Evolutionary conservation across 2,888 invertebrate species (phyloP), one percentile per base, ranked within the genome.

Genomic region (Ptilodon capucinus): DNA sequence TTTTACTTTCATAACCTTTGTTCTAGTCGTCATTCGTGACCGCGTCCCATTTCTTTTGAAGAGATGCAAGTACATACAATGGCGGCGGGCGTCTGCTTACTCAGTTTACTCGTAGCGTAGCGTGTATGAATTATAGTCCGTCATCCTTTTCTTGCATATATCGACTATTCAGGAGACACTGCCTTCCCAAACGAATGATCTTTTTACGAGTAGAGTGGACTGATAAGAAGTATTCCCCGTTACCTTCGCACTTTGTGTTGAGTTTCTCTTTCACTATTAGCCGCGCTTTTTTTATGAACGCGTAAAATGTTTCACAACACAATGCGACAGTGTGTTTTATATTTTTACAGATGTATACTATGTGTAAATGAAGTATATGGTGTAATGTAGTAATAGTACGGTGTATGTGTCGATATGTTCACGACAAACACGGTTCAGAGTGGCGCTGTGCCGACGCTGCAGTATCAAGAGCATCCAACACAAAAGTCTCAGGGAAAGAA

Each of bases 381-480:
- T 57, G 60, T 55, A 48, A 66, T 66, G 64, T 57, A 65, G 45
- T 61, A 64, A 54, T 66, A 86, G 32, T 32, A 14, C 13, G n/a
- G n/a, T 30, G 14, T 32, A 14, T 32, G 32, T 52, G 42, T 39
- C 61, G 64, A 61, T 51, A 93, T 93, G 92, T 93, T 93, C 71
- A 92, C 93, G 38, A 92, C 93, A 57, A 93, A 93, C 74, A 81
- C 93, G 36, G 92, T 93, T 58, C 92, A 92, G 77, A 87, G 92
- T 80, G 92, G 92, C 61, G 86, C 92, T 48, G 93, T 93, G 68
- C 92, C 93, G 63, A 91, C 91, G 43, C 92, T 94, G 56, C 94
- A 94, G 76, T 94, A 94, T 76, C 94, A 94, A 76, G 94, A 94
- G 56, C 94, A 94, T 72, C 91, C 92, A 48, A 83, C 87, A 53